Evolutionary conservation across 2,797 vertebrate genomes (phyloP), one percentile per base, ranked within the genome.

Genomic region (Spea hammondii): DNA sequence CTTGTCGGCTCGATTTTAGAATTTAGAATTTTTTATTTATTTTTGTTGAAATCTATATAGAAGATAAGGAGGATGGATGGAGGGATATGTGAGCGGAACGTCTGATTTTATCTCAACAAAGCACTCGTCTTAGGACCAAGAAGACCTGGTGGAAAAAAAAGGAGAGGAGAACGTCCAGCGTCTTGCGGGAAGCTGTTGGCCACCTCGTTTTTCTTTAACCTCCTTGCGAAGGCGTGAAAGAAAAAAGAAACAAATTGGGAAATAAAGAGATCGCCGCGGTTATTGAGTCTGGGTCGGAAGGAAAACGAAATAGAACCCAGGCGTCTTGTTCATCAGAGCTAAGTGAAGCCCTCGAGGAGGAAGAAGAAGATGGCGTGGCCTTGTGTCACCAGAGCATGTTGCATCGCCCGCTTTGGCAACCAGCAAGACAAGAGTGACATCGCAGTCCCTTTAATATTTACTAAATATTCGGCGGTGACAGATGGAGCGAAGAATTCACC

Each of bases 401-500:
- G 97, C 92, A 96, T 99, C 86, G 95, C 97, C 81, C 97, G 96
- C 55, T 98, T 99, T 89, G 98, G 97, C 95, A 98, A 93, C 88
- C 96, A 98, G 91, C 89, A 98, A 89, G 97, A 99, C 87, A 97
- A 98, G 87, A 95, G 96, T 65, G 97, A 99, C 90, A 97, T 98
- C 76, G 94, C 97, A 9, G 96, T 99, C 84, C 97, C 97, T 17
- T 83, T 99, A 89, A 96, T 98, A 4, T 97, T 96, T 86, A 94
- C 95, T 86, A 97, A 95, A 82, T 98, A 97, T 85, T 95, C 95
- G 45, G 97, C 98, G 86, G 95, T 88, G 74, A 95, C 97, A 1
- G 95, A 98, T 0, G 85, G 87, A 79, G 88, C 94, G 14, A 62
- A 71, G 79, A 85, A 80, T 70, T 85, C 66, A 82, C 88, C 88